Conservation (phyloP, 2,888 invertebrate species). For the Muschampia plurimacula region DNA sequence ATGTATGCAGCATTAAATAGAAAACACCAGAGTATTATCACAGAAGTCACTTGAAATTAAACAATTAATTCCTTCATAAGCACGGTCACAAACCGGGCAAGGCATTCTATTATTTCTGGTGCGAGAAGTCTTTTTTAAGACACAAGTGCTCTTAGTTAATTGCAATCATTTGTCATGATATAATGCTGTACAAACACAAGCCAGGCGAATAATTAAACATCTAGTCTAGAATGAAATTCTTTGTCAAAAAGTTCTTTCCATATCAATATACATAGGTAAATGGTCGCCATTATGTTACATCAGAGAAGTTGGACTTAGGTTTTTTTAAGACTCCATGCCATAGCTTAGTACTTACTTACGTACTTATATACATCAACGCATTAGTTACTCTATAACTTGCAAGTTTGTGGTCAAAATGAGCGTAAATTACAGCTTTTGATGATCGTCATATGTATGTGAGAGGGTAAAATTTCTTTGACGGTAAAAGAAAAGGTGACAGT, state of each 20-base stretch:
- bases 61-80: constrained; percentile 27
- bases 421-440: too few species aligned
- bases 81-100: constrained; percentile 24
- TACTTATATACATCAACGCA: too few species aligned
- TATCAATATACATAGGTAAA: too few species aligned
- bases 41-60: constrained; percentile 28
- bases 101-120: constrained; percentile 30
- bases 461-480: too few species aligned
- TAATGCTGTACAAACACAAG: constrained; percentile 26
- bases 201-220: constrained; percentile 11
- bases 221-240: neutral
- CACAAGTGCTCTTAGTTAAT: constrained; percentile 31
- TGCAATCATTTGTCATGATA: constrained; percentile 36
- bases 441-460: too few species aligned
- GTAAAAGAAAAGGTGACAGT: too few species aligned
- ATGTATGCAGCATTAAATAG: neutral
- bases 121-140: constrained; percentile 31
- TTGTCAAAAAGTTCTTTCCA: neutral
- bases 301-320: too few species aligned
- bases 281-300: too few species aligned
- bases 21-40: neutral
- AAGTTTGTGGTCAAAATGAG: too few species aligned
- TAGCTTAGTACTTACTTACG: too few species aligned
- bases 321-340: too few species aligned
- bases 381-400: too few species aligned